Base-by-base conservation (phyloP, 2,888 invertebrate genomes). In the Ctena decussata region DNA sequence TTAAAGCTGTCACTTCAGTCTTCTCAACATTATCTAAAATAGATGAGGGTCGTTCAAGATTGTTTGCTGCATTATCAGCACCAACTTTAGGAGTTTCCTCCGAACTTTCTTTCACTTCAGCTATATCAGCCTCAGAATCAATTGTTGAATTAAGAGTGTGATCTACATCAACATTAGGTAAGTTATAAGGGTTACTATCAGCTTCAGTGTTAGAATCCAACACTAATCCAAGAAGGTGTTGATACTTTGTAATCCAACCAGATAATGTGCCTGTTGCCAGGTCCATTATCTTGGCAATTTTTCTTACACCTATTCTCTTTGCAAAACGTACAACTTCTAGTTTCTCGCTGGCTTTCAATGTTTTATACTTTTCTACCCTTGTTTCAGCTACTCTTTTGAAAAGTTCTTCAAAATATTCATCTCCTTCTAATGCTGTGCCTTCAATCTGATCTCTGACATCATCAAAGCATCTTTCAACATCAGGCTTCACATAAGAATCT, bases 161-260 rank as follows among this genome's bases (percentile, higher is more conserved):
- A 15, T 57, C 57, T 3, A 57, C 12, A 11, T 57, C 57, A 57
- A n/a, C 5, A 57, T 5, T 30, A 24, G 57, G 27, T 15, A 8
- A 27, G n/a, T 35, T 74, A 27, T 46, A 37, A 30, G 49, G 8
- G 3, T 74, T 35, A 21, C 8, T 27, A 46, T 74, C 49, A 32
- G n/a, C 32, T 30, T 44, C 74, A 53, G 53, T 49, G 18, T 53
- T 18, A 46, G 24, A 57, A 39, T 79, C 72, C 32, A 72, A 49
- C 3, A 79, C 49, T n/a, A 82, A 69, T 3, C 73, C 79, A 11
- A 85, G 80, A 46, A 76, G 82, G 21, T 39, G 57, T 41, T 88
- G 88, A 39, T 82, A 88, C 60, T 86, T 88, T 27, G 81, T 84
- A 37, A 77, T 88, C 88, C 88, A 88, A 24, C 88, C 88, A 37